Percentiles rank a stretch among this genome's conserved stretches.
phyloP scores from a whole-genome alignment of 1,140 invertebrate species.

The Metaphire vulgaris region DNA sequence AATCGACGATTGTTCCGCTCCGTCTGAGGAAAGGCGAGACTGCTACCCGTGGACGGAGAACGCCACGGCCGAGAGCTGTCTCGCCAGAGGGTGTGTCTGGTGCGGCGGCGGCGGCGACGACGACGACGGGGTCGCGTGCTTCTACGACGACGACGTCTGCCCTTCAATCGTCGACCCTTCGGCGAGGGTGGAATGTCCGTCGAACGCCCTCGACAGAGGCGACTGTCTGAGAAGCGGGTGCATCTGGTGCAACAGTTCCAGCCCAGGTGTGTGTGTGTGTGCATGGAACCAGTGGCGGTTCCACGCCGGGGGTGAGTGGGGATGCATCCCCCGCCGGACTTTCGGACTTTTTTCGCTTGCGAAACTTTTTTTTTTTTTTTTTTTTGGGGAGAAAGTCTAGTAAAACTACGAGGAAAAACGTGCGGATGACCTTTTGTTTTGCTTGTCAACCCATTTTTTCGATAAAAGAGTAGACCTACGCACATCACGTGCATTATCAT shows the following conservation, averaged over 20 bases:
- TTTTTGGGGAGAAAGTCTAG: no score
- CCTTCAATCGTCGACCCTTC: neutral
- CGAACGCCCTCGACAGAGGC: neutral
- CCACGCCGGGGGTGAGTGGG: no score
- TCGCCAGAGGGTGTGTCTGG: constrained; percentile 3
- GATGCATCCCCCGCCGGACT: no score
- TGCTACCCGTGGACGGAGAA: constrained; percentile 11
- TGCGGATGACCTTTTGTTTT: no score
- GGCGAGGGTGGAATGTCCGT: neutral
- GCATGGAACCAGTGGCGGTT: no score
- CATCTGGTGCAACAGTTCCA: neutral
- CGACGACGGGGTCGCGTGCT: neutral
- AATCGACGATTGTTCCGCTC: neutral
- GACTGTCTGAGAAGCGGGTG: neutral
- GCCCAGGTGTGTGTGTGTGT: no score
- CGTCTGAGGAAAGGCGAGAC: neutral
- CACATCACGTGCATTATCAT: no score
- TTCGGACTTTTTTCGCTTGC: no score
- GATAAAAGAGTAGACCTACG: no score
- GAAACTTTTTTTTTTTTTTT: no score
- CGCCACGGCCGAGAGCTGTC: neutral
- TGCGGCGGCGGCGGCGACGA: neutral
- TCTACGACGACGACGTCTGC: neutral
- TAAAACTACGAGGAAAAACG: no score
- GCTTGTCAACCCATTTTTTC: no score